Evolutionary conservation across 2,797 vertebrate genomes (phyloP).

Genomic region (Lagodon rhomboides): DNA sequence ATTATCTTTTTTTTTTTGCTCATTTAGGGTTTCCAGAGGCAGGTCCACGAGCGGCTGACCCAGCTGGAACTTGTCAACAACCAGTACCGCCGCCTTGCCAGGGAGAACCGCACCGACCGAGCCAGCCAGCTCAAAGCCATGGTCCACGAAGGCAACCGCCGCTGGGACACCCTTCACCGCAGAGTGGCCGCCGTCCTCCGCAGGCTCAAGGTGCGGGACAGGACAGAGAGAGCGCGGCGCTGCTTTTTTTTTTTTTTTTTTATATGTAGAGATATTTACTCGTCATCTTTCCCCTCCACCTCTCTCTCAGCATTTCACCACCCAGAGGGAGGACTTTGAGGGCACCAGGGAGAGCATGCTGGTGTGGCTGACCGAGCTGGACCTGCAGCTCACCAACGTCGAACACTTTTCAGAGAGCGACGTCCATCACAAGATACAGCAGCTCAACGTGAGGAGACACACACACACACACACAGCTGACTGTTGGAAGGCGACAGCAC

Average conservation of each 20-base stretch:
- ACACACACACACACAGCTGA: neutral
- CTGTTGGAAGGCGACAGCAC: neutral
- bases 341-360: slow-evolving; percentile 90
- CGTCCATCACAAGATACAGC: slow-evolving; percentile 93
- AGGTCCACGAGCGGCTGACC: slow-evolving; percentile 91
- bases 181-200: slow-evolving; percentile 89
- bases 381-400: slow-evolving; percentile 95
- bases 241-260: neutral
- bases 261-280: too few relatives aligned
- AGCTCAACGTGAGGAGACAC: slow-evolving; percentile 90
- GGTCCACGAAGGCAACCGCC: slow-evolving; percentile 93
- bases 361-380: slow-evolving; percentile 97
- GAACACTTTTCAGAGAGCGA: slow-evolving; percentile 96
- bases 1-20: neutral
- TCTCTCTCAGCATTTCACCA: slow-evolving; percentile 90
- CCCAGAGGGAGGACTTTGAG: slow-evolving; percentile 95
- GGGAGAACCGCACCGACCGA: slow-evolving; percentile 93
- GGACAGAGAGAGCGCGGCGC: neutral
- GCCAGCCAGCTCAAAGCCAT: slow-evolving; percentile 92
- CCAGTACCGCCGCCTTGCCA: slow-evolving; percentile 93
- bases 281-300: neutral
- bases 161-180: slow-evolving; percentile 93
- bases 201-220: slow-evolving; percentile 89
- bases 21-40: slow-evolving; percentile 91
- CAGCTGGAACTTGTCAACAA: slow-evolving; percentile 95